Percentiles rank a stretch among this genome's conserved stretches.
Evolutionary conservation across 2,113 vertebrate species (phyloP).

Genomic region (Calidris pygmaea): DNA sequence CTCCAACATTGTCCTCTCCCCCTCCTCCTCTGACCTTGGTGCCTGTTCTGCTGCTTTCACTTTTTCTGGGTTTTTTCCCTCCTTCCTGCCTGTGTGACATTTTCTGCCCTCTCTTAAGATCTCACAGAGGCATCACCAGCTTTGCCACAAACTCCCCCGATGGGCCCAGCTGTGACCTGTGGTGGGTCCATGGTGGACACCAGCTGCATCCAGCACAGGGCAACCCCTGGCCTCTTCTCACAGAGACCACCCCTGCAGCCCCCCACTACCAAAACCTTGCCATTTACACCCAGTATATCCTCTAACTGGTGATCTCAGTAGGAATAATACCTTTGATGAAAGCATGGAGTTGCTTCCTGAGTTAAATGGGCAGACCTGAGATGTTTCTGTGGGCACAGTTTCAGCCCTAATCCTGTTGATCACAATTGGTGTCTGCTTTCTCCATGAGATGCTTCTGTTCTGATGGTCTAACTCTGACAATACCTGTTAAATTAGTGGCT

Average conservation of each 20-base stretch:
- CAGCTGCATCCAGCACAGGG: neutral
- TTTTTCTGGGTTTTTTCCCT: too few relatives aligned
- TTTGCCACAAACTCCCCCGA: neutral
- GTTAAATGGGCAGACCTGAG: neutral
- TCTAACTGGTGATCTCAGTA: accelerated
- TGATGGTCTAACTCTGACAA: accelerated
- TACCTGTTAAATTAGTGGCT: accelerated
- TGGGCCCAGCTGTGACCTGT: neutral
- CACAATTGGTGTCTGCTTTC: accelerated
- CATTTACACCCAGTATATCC: neutral
- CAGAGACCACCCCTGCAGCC: neutral
- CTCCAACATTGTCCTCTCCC: accelerated
- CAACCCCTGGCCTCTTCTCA: neutral
- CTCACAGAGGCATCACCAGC: neutral
- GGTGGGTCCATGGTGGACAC: neutral
- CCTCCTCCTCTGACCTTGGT: neutral
- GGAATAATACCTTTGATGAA: neutral
- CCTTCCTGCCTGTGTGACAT: too few relatives aligned
- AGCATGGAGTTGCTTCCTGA: neutral
- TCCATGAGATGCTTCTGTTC: neutral
- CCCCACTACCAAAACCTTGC: neutral
- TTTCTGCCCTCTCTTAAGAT: neutral
- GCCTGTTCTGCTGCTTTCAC: neutral
- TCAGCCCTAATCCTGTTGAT: neutral
- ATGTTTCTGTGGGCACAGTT: neutral